Evolutionary conservation across 2,797 vertebrate genomes (phyloP), one percentile per base, ranked within the genome.

Genomic region (Centropyge bicolor): DNA sequence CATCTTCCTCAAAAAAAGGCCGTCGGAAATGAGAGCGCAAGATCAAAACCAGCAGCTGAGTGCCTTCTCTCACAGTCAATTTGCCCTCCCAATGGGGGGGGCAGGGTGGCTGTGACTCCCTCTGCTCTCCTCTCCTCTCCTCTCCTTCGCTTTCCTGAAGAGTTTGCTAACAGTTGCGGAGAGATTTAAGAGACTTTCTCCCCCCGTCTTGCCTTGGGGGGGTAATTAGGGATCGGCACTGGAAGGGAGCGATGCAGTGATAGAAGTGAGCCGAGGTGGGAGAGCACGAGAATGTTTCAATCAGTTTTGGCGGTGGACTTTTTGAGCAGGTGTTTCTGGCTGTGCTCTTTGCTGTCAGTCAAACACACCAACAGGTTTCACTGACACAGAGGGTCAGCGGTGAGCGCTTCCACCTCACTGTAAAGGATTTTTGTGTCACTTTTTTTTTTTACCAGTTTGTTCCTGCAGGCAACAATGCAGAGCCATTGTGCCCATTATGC

Each of bases 41-140:
- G 76, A 90, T 92, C 83, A 85, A 90, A 91, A 87, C 82, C 76
- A 77, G 81, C 84, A 38, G 87, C 82, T 85, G 89, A 91, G 85
- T 90, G 88, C 88, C 74, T 87, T 86, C 76, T 91, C 89, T 82
- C 76, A 84, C 78, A 81, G 82, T 82, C 76, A 70, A 89, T 92
- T 90, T 91, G 84, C 87, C 82, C 70, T 85, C 83, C 76, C 36
- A 52, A 52, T 80, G 82, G 86, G 13, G 61, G 27, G 52, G 11
- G 46, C 54, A 36, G 74, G 60, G 22, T 61, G 9, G 45, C 40
- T 59, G 60, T 70, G 48, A 52, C 56, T 35, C 62, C 68, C 22
- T 60, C 62, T 57, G 27, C 35, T 36, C 62, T 36, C 48, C 24
- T 31, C 46, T 40, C 8, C 13, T 27, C 13, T 35, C 40, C 56